Percentiles rank a stretch among this genome's conserved stretches.
Evolutionary conservation across 2,888 invertebrate species (phyloP).

Genomic region (Tenthredo amoena): DNA sequence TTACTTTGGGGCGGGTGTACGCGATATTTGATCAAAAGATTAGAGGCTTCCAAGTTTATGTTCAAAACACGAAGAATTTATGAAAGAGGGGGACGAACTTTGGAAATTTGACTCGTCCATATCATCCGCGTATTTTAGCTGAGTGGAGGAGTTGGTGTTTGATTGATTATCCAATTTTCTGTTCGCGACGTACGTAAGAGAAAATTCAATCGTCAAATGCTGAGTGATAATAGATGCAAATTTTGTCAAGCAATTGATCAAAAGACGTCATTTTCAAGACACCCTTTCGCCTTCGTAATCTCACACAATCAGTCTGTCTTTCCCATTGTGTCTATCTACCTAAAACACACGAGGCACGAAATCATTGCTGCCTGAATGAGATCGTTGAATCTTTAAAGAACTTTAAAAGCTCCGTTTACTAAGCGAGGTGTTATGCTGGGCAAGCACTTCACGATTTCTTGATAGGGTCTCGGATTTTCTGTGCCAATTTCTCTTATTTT

Average conservation of each 20-base stretch:
- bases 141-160: not conserved
- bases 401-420: slow-evolving; percentile 20
- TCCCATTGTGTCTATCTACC: not conserved
- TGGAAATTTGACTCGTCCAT: not conserved
- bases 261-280: not conserved
- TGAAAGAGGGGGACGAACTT: not conserved
- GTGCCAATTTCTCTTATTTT: not conserved
- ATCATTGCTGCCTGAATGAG: slow-evolving; percentile 25
- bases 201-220: not conserved
- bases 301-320: not conserved
- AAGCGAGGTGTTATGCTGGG: not conserved
- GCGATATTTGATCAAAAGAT: not conserved
- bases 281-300: not conserved
- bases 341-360: slow-evolving; percentile 2
- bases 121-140: not conserved
- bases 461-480: slow-evolving; percentile 13
- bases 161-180: not conserved
- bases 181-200: not conserved
- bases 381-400: slow-evolving; percentile 38
- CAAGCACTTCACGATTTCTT: not conserved
- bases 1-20: not conserved
- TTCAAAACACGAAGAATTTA: not conserved
- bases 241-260: not conserved
- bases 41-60: not conserved
- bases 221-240: not conserved